These are phyloP conservation scores for Acronicta leporina DNA, from an alignment of 2,888 invertebrate genomes.

Conservation along the genomic window DNA sequence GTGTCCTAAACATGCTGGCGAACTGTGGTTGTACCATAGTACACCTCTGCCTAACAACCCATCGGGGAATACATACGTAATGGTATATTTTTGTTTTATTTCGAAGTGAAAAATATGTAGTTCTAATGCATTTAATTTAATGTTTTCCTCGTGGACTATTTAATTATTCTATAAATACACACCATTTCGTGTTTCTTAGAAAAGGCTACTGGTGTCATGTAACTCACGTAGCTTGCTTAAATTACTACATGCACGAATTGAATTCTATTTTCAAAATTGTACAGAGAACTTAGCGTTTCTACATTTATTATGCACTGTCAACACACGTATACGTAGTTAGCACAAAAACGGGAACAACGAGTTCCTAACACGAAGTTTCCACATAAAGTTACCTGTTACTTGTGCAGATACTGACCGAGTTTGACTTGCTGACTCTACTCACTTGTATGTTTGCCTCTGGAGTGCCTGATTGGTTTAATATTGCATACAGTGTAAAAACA, in stretches of 20 bases:
- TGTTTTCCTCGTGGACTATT: neutral
- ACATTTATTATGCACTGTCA: constrained; percentile 58
- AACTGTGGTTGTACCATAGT: too few relatives aligned
- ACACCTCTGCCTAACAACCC: too few relatives aligned
- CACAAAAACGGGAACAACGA: constrained; percentile 44
- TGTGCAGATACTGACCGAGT: constrained; percentile 34
- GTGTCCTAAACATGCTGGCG: too few relatives aligned
- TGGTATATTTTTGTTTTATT: too few relatives aligned
- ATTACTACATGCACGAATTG: constrained; percentile 44
- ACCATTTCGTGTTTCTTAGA: constrained; percentile 6
- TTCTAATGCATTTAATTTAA: too few relatives aligned
- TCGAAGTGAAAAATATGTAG: too few relatives aligned
- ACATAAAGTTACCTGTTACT: constrained; percentile 50
- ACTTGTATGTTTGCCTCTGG: constrained; percentile 33
- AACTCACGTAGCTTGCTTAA: constrained; percentile 14
- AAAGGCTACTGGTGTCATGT: constrained; percentile 9
- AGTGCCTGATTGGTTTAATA: constrained; percentile 34
- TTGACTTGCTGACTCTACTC: constrained; percentile 36
- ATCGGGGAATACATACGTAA: too few relatives aligned
- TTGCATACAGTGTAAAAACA: constrained; percentile 23
- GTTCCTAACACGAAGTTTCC: constrained; percentile 33
- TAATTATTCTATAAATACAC: neutral
- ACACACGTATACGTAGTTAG: constrained; percentile 40
- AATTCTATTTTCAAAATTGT: constrained; percentile 51
- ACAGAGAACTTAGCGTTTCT: constrained; percentile 41